Evolutionary conservation across 2,797 vertebrate species (phyloP), one percentile per base, ranked within the genome.

Genomic region (Euphonia xanthogaster): DNA sequence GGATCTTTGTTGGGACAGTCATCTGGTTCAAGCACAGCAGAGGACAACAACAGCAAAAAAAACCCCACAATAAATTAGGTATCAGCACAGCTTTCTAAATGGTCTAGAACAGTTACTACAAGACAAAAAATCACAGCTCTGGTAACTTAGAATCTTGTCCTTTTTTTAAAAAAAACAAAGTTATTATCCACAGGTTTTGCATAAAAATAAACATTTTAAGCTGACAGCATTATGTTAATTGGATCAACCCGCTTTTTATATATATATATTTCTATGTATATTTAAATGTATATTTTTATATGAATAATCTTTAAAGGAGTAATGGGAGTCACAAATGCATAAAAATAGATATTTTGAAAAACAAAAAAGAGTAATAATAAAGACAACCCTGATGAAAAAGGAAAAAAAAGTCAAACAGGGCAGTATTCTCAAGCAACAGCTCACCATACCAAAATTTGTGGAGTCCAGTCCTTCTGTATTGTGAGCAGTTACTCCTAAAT

Each of bases 171-270:
- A 94, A 95, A 70, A 57, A 35, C 65, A 44, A 87, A 86, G 51
- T 30, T 88, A 86, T 76, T 93, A 90, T 83, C 86, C 76, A 88
- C 76, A 96, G 81, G 42, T 65, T 96, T 88, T 73, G 76, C 88
- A 93, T 85, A 91, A 90, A 97, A 97, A 95, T 93, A 96, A 95
- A 97, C 94, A 95, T 78, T 95, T 95, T 88, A 91, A 94, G 81
- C 85, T 77, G 86, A 85, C 81, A 74, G 66, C 47, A 80, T 65
- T 62, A 85, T 74, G 71, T 74, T 89, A 73, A 60, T n/a, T 94
- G 65, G 61, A 62, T 74, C 86, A 80, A 81, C 78, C 75, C 12
- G 22, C 74, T 90, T 93, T 83, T 76, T 37, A 62, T 57, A 81
- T 71, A 92, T 70, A 92, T 88, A 89, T 86, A 83, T 88, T 86